phyloP scores from a whole-genome alignment of 1,140 invertebrate species.

The Pseudomyrmex pallidus region DNA sequence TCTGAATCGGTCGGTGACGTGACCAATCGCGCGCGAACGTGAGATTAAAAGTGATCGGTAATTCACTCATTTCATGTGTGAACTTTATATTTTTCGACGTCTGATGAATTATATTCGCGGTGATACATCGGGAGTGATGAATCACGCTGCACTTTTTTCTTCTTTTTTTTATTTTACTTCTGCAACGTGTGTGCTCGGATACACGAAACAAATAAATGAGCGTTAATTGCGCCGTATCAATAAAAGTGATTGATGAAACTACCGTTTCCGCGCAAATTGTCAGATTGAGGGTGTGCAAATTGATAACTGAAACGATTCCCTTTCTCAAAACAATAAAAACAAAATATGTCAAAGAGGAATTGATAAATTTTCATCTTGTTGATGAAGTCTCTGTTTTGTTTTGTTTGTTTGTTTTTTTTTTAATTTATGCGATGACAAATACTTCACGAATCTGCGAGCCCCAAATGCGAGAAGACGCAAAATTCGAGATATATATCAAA shows the following conservation, averaged over 20 bases:
- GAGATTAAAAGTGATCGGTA: slow-evolving; percentile 46
- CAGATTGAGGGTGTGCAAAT: background rate
- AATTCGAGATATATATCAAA: no score
- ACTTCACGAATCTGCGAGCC: no score
- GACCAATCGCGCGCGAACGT: background rate
- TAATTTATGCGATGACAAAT: no score
- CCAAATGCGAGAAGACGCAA: no score
- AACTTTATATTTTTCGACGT: slow-evolving; percentile 40
- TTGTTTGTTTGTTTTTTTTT: no score
- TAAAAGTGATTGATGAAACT: slow-evolving; percentile 33
- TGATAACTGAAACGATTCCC: background rate
- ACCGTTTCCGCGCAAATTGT: slow-evolving; percentile 15
- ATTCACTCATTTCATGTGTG: slow-evolving; percentile 19
- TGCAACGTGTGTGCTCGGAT: background rate
- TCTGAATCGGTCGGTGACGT: background rate
- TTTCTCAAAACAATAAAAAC: background rate
- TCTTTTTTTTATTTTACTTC: slow-evolving; percentile 12
- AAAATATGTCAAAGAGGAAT: no score
- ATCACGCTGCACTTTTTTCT: slow-evolving; percentile 19
- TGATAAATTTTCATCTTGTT: no score
- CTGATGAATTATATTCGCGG: slow-evolving; percentile 51
- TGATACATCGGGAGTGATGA: slow-evolving; percentile 40
- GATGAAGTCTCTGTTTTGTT: no score
- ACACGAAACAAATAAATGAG: slow-evolving; percentile 38
- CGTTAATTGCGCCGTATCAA: slow-evolving; percentile 48